Evolutionary conservation across 1,140 invertebrate species (phyloP).

Genomic region (Danaus melanippus): DNA sequence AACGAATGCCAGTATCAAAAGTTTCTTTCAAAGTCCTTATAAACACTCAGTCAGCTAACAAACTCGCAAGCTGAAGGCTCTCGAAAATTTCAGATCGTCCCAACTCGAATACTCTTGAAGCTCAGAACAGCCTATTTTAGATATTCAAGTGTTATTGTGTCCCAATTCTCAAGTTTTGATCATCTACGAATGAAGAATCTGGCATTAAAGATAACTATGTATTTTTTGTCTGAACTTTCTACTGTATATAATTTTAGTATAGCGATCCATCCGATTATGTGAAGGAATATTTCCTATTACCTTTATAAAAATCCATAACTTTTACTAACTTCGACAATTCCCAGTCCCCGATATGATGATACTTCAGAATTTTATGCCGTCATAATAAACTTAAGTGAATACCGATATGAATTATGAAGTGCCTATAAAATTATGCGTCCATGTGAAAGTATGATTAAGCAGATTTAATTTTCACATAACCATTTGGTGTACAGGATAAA

Average conservation of each 20-base stretch:
- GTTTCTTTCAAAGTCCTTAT: constrained; percentile 2
- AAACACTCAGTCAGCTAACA: constrained; percentile 15
- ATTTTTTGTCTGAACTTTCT: too few relatives aligned
- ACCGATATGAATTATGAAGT: neutral
- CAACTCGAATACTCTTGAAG: constrained; percentile 11
- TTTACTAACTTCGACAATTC: too few relatives aligned
- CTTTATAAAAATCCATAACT: too few relatives aligned
- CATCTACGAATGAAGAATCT: too few relatives aligned
- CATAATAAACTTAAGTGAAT: too few relatives aligned
- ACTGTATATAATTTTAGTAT: too few relatives aligned
- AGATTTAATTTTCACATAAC: constrained; percentile 26
- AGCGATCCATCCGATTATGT: too few relatives aligned
- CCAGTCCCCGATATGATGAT: too few relatives aligned
- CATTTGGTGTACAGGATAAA: constrained; percentile 22
- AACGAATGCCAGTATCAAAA: constrained; percentile 1
- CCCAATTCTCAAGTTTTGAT: constrained; percentile 17
- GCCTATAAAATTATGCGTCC: constrained; percentile 13
- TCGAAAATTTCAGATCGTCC: constrained; percentile 17
- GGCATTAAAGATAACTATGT: too few relatives aligned
- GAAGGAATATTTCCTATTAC: too few relatives aligned
- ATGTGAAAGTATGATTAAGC: constrained; percentile 18
- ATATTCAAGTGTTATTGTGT: constrained; percentile 19
- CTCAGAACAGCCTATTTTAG: constrained; percentile 18
- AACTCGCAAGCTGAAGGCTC: constrained; percentile 15
- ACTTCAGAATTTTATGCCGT: too few relatives aligned